Evolutionary conservation across 2,113 vertebrate genomes (phyloP), one percentile per base, ranked within the genome.

Genomic region (Percopsis transmontana): DNA sequence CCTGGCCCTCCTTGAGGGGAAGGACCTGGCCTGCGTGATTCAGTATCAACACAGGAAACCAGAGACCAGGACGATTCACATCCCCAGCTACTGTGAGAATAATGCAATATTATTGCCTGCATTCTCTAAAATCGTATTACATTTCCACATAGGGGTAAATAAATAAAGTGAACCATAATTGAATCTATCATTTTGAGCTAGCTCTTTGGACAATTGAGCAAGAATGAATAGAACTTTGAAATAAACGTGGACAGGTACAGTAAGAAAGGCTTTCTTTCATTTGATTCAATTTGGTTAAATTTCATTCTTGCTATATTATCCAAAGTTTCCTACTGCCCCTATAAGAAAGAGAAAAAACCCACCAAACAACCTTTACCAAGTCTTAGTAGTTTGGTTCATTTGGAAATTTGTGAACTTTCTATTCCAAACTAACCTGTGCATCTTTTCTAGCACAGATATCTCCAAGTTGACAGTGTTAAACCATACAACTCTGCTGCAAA

Each of bases 31-130:
- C 61, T 92, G 90, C 60, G 67, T 80, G 45, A 76, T 80, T 55
- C 66, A 63, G 11, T 79, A 69, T 15, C 23, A 69, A 10, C 27
- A 74, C 12, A 77, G 74, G 18, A 3, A 23, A 44, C 67, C 61
- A 24, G 68, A 87, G 40, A 85, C 21, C 39, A 85, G 5, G 66
- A 87, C 63, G 1, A 14, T 89, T 21, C 73, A 58, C 1, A 50
- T 92, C 33, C 91, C 90, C 18, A 70, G n/a, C 81, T 92, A 82
- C 63, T 62, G 91, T 92, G 73, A 89, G 91, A 77, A 51, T 2
- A 41, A 23, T 19, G 62, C 11, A 21, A 18, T 40, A 13, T 38
- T n/a, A n/a, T n/a, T 33, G 27, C 1, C 5, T 33, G 27, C 27
- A 4, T 33, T 33, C 27, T 33, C 27, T 33, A 33, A 4, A 4